A percentile compares a stretch with the other conserved stretches of the same genome.
phyloP scores from a whole-genome alignment of 2,113 vertebrate species.

The Pterophyllum scalare region DNA sequence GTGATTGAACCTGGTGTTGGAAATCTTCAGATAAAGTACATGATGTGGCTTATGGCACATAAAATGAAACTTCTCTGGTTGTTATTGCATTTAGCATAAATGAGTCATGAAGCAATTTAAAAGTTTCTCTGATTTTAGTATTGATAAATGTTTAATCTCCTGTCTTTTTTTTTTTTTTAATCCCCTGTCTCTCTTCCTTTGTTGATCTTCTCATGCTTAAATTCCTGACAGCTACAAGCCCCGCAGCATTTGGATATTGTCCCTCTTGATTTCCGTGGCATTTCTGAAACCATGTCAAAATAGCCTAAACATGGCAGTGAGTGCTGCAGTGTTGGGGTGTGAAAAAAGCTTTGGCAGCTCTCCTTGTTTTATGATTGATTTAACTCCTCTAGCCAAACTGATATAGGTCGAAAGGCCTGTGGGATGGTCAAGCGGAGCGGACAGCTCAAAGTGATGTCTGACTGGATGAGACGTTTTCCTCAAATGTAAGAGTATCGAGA shows the following conservation, averaged over 20 bases:
- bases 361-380: conserved; percentile 71
- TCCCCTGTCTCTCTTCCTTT: not conserved
- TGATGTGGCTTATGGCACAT: not conserved
- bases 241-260: conserved; percentile 38
- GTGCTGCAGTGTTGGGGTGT: conserved; percentile 52
- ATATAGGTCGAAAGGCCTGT: conserved; percentile 63
- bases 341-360: conserved; percentile 67
- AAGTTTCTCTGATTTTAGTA: conserved; percentile 1
- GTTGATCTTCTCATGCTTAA: conserved; percentile 1
- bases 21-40: not conserved
- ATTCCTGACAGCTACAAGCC: conserved; percentile 30
- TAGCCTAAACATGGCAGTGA: conserved; percentile 49
- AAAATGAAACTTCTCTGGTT: conserved; percentile 4
- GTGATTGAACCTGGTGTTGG: not conserved
- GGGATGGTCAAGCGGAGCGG: conserved; percentile 60
- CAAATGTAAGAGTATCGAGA: conserved; percentile 25
- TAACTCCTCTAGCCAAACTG: conserved; percentile 57
- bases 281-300: conserved; percentile 64
- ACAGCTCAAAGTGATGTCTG: conserved; percentile 57
- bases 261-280: conserved; percentile 53
- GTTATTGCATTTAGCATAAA: not conserved
- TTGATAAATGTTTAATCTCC: conserved; percentile 17
- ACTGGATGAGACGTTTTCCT: conserved; percentile 62
- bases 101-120: conserved; percentile 6
- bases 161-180: not conserved